These are phyloP conservation scores for Parauchenoglanis punctatus DNA, from an alignment of 2,797 vertebrate species.

Conservation along the genomic window DNA sequence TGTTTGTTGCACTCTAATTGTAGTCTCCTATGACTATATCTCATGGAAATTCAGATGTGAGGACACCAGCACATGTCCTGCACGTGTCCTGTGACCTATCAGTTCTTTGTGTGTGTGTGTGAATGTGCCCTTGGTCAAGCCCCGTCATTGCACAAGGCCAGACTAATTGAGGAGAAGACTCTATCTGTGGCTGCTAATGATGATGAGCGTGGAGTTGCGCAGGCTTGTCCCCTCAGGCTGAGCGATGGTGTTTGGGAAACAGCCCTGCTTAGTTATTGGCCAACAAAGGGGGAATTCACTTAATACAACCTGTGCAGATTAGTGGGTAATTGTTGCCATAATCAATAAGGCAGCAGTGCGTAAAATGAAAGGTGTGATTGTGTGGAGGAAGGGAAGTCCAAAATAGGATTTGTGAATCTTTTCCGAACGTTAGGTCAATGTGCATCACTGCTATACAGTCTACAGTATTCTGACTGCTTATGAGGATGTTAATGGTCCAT, in stretches of 20 bases:
- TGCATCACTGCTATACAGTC: slow-evolving; percentile 55
- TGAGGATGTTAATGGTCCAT: slow-evolving; percentile 20
- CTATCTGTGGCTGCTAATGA: slow-evolving; percentile 76
- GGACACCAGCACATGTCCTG: neutral
- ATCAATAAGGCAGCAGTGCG: slow-evolving; percentile 85
- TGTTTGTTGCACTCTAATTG: slow-evolving; percentile 6
- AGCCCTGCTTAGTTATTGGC: slow-evolving; percentile 85
- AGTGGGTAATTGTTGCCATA: slow-evolving; percentile 83
- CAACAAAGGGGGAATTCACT: slow-evolving; percentile 83
- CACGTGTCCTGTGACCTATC: slow-evolving; percentile 56
- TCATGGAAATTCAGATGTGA: neutral
- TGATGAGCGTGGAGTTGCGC: slow-evolving; percentile 74
- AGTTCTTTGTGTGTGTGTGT: slow-evolving; percentile 57
- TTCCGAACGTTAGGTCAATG: slow-evolving; percentile 59
- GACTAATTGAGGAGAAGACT: slow-evolving; percentile 79
- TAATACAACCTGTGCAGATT: slow-evolving; percentile 81
- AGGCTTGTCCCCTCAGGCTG: slow-evolving; percentile 76
- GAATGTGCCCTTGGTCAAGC: slow-evolving; percentile 54
- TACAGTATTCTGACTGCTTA: slow-evolving; percentile 13
- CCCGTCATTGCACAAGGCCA: slow-evolving; percentile 63
- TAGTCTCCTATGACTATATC: neutral
- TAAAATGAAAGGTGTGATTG: slow-evolving; percentile 80
- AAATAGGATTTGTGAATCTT: slow-evolving; percentile 57
- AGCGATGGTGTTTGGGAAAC: slow-evolving; percentile 73
- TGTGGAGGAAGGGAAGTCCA: slow-evolving; percentile 60